A percentile compares a stretch with the other conserved stretches of the same genome.
phyloP scores from a whole-genome alignment of 2,888 invertebrate genomes.

The Heliconius cydno region DNA sequence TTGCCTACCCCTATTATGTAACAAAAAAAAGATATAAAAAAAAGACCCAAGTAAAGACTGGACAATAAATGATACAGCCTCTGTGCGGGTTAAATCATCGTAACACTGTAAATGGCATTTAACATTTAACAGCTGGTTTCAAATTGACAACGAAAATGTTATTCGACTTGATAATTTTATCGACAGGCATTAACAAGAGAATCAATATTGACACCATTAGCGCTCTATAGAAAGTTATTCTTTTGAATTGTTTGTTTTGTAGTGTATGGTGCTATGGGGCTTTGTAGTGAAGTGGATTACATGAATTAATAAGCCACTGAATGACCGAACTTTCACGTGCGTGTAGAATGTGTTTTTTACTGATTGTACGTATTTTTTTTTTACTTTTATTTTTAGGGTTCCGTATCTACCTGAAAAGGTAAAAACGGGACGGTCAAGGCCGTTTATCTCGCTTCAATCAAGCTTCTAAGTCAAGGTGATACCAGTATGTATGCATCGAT shows the following conservation, averaged over 20 bases:
- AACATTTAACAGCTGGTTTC: conserved; percentile 28
- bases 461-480: no score
- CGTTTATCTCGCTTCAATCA: no score
- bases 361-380: no score
- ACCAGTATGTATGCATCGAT: no score
- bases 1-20: no score
- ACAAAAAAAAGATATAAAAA: not conserved
- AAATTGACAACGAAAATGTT: conserved; percentile 37
- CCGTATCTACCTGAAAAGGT: no score
- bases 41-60: not conserved
- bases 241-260: conserved; percentile 11
- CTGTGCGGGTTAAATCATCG: not conserved
- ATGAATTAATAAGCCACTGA: conserved; percentile 10
- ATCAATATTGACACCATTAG: conserved; percentile 21
- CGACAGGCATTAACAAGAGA: conserved; percentile 15
- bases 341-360: not conserved
- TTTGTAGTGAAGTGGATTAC: conserved; percentile 16
- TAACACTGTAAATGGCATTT: conserved; percentile 11
- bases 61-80: not conserved
- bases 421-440: no score
- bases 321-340: not conserved
- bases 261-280: not conserved
- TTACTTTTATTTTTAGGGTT: no score
- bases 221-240: conserved; percentile 22
- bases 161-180: conserved; percentile 29